Evolutionary conservation across 2,888 invertebrate genomes (phyloP), one percentile per base, ranked within the genome.

Genomic region (Bombylius discolor): DNA sequence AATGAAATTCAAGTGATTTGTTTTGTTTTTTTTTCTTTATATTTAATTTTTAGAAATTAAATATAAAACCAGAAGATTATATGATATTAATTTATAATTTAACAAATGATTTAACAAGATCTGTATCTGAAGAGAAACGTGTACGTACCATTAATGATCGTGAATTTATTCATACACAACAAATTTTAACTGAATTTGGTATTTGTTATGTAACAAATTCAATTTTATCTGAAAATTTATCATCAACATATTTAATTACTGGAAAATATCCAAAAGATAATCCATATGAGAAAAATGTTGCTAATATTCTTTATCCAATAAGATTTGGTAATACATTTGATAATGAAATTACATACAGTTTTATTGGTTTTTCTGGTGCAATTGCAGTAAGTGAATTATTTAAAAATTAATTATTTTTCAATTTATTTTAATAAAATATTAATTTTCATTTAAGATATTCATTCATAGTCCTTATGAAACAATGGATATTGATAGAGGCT

Each of bases 101-200:
- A 9, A 72, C 74, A 0, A 61, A 62, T 64, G 11, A 64, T 63
- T 34, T 63, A 58, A 44, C 61, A 56, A 5, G 51, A 52, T 13
- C 23, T 4, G 5, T 12, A 1, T 33, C 45, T 46, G 59, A 63
- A 6, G 58, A 63, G 1, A 23, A 57, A 39, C 63, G 65, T 6
- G 62, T 69, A 1, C 64, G 65, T 7, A 64, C 67, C 14, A 57
- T 62, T 3, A 65, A 65, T 46, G 68, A 68, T 5, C 57, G 62
- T 33, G 56, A 51, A 55, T 62, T 58, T 50, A 60, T 60, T 34
- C 55, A 51, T 14, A 63, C 64, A 0, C 65, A 69, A 1, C 73
- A 73, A 60, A 65, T 72, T 7, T 60, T 74, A 2, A 74, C 73
- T 1, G 74, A 74, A 62, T 71, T 66, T 53, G 74, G 74, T 5